These are phyloP conservation scores for Arion vulgaris DNA, from an alignment of 1,140 invertebrate genomes.

Conservation along the genomic window DNA sequence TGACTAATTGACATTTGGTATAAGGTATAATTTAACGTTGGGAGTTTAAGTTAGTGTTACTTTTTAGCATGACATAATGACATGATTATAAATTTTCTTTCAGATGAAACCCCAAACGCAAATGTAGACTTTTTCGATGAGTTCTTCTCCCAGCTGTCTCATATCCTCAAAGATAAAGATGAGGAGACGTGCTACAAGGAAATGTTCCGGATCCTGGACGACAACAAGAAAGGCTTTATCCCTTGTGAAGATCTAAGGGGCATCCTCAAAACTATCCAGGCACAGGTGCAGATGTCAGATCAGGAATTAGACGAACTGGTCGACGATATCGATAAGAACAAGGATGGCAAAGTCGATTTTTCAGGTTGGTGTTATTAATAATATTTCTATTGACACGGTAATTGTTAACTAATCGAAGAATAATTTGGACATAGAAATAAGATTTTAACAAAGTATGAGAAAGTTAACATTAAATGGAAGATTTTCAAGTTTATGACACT, in stretches of 20 bases:
- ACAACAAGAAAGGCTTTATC: constrained; percentile 42
- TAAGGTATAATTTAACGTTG: too few relatives aligned
- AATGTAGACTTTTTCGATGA: constrained; percentile 48
- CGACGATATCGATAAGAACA: constrained; percentile 50
- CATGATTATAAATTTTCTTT: too few relatives aligned
- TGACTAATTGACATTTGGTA: too few relatives aligned
- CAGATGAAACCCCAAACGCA: constrained; percentile 32
- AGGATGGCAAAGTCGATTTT: constrained; percentile 47
- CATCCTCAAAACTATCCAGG: constrained; percentile 41
- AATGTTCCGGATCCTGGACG: constrained; percentile 49
- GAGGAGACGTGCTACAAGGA: constrained; percentile 52
- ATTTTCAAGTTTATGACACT: neutral
- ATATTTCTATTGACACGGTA: too few relatives aligned
- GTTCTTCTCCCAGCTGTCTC: constrained; percentile 45
- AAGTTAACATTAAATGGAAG: too few relatives aligned
- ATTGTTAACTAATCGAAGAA: too few relatives aligned
- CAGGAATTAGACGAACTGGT: constrained; percentile 48
- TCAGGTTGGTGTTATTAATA: constrained; percentile 44
- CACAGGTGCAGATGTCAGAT: constrained; percentile 45
- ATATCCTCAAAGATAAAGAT: constrained; percentile 43
- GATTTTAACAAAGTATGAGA: too few relatives aligned
- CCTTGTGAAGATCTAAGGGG: constrained; percentile 40
- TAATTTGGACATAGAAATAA: too few relatives aligned
- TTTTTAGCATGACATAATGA: too few relatives aligned
- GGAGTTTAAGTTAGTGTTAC: too few relatives aligned